phyloP scores from a whole-genome alignment of 1,140 invertebrate species.

The Achatina immaculata region DNA sequence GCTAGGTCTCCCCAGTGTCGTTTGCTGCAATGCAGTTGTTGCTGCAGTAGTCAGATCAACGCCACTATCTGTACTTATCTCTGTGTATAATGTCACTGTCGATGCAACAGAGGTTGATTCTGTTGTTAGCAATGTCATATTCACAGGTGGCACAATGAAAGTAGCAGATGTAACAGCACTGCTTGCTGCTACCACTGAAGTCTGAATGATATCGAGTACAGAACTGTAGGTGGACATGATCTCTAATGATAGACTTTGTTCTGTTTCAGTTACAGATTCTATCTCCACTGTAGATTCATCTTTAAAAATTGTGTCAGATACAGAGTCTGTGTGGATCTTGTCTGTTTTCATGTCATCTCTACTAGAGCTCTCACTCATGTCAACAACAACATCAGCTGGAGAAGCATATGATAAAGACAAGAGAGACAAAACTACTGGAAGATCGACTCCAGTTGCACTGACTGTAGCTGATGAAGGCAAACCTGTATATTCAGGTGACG shows the following conservation, averaged over 20 bases:
- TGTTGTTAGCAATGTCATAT: background rate
- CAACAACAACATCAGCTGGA: background rate
- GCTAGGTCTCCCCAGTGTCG: background rate
- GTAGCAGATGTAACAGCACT: background rate
- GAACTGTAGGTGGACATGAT: background rate
- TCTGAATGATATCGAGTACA: background rate
- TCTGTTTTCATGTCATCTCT: background rate
- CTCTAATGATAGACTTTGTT: background rate
- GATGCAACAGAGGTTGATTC: background rate
- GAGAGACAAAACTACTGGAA: no score
- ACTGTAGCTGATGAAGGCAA: no score
- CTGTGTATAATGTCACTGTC: background rate
- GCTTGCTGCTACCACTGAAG: background rate
- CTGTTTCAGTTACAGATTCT: background rate
- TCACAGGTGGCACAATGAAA: background rate
- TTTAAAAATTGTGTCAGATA: background rate
- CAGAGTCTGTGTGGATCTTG: background rate
- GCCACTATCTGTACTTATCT: background rate
- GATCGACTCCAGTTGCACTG: no score
- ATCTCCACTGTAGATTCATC: background rate
- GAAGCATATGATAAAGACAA: background rate
- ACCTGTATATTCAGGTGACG: background rate
- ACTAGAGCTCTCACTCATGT: background rate
- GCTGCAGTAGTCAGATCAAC: background rate
- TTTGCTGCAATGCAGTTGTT: background rate